Evolutionary conservation across 2,888 invertebrate species (phyloP), one percentile per base, ranked within the genome.

Genomic region (Erebia aethiops): DNA sequence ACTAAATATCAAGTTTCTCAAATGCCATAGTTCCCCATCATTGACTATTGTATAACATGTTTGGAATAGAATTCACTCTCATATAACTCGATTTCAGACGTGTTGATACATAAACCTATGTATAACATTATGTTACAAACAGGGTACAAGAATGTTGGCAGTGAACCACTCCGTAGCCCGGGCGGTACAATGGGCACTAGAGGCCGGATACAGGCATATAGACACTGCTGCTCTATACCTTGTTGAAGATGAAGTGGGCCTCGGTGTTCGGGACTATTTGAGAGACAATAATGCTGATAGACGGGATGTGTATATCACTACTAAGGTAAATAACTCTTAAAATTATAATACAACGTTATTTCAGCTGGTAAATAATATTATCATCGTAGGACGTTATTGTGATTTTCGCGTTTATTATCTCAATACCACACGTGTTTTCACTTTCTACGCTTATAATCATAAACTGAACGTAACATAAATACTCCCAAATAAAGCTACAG

Each of bases 161-260:
- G 82, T 83, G 73, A 89, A 92, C 81, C 86, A 88, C 74, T 89
- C 90, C 80, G 87, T 97, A 68, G 96, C 95, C 77, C 81, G 83
- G 26, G 97, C 97, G 0, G 88, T 97, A 75, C 95, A 96, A 81
- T 90, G 92, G 77, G 97, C 97, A 11, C 86, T 98, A 66, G 95
- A 96, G 81, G 94, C 95, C 63, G 97, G 98, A 1, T 98, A 97
- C 85, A 94, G 96, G 52, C 97, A 97, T 81, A 95, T 98, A 74
- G 98, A 98, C 87, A 96, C 97, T 0, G 97, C 97, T 0, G 87
- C 95, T n/a, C 95, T 95, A 66, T 98, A 98, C 82, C 89, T 94
- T 61, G 97, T 97, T 73, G 97, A 98, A 86, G 93, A 94, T 70
- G 95, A 95, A 66, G 96, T 98, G 78, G 97, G 98, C 3, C 94